Evolutionary conservation across 2,113 vertebrate species (phyloP).

Genomic region (Lichenostomus cassidix): DNA sequence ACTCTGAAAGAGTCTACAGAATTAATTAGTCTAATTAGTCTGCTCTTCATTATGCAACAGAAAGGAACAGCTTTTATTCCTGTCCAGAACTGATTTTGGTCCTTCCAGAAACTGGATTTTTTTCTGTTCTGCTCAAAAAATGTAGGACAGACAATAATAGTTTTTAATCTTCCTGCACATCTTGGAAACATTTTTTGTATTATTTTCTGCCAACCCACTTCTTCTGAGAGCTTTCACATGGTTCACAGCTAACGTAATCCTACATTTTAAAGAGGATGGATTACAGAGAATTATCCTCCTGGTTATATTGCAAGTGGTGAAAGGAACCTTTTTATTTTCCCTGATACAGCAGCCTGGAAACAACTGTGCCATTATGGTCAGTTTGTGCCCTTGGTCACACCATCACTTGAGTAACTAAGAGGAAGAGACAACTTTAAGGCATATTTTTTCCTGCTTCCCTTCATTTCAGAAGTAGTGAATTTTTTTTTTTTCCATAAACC

Average conservation of each 20-base stretch:
- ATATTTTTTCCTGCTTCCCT: not conserved
- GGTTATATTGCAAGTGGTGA: not conserved
- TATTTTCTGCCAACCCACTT: conserved; percentile 23
- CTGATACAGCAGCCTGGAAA: not conserved
- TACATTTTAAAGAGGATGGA: conserved; percentile 16
- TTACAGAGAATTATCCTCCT: conserved; percentile 30
- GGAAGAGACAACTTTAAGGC: not conserved
- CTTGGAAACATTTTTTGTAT: not conserved
- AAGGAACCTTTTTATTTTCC: conserved; percentile 31
- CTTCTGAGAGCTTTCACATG: conserved; percentile 26
- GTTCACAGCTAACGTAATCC: not conserved
- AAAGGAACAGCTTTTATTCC: not conserved
- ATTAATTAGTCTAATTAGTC: not conserved
- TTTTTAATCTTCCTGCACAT: not conserved
- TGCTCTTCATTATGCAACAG: not conserved
- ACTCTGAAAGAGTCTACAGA: not conserved
- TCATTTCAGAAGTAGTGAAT: not conserved
- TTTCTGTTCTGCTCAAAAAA: not conserved
- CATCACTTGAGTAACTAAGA: not conserved
- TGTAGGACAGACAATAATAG: not conserved
- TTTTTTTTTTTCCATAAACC: not conserved
- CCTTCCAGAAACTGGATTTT: not conserved
- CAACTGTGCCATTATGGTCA: not conserved
- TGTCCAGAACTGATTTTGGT: not conserved
- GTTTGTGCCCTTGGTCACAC: not conserved